phyloP scores from a whole-genome alignment of 2,888 invertebrate genomes.

The Electrophaes corylata region DNA sequence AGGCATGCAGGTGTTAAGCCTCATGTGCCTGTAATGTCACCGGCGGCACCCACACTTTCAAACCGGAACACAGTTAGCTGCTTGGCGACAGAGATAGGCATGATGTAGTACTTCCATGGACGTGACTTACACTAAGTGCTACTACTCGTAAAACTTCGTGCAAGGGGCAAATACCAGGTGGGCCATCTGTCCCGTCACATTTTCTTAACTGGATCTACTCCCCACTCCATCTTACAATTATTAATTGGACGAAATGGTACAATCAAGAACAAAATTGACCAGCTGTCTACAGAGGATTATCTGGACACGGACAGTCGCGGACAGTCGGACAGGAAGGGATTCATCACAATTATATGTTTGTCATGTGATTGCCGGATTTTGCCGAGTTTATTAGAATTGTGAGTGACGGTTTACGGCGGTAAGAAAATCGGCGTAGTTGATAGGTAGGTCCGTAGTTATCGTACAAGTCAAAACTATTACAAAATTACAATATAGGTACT shows the following conservation, averaged over 20 bases:
- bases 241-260: constrained; percentile 7
- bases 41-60: no score
- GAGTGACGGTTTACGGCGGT: constrained; percentile 16
- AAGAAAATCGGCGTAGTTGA: constrained; percentile 5
- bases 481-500: no score
- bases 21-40: no score
- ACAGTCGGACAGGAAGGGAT: constrained; percentile 30
- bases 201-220: no score
- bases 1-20: no score
- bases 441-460: background rate
- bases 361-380: constrained; percentile 20
- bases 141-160: no score
- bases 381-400: constrained; percentile 15
- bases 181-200: background rate
- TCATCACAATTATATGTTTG: constrained; percentile 34
- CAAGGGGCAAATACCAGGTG: no score
- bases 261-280: constrained; percentile 12
- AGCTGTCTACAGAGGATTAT: constrained; percentile 35
- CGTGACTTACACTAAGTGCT: no score
- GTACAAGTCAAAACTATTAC: no score
- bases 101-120: no score
- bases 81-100: no score
- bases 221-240: constrained; percentile 4
- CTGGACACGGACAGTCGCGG: constrained; percentile 29
- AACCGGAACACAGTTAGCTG: no score